Base-by-base conservation (phyloP, 2,797 vertebrate species). In the Alfaro cultratus region DNA sequence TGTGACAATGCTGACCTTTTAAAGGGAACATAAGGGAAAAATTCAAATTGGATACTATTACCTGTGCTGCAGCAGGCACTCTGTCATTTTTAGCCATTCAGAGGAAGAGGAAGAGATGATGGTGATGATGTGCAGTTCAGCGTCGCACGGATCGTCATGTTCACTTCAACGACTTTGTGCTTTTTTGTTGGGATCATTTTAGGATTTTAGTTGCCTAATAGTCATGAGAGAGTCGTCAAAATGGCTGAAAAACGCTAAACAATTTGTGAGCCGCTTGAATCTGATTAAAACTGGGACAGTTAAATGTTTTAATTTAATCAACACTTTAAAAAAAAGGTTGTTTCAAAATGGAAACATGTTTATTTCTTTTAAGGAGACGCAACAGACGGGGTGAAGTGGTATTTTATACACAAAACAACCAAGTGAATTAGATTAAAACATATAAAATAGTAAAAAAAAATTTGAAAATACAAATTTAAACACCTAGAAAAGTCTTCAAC, bases 1-100 rank as follows among this genome's bases (percentile, higher is more conserved):
- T 23, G 8, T 75, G 43, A 76, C 67, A n/a, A 45, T 7, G 6
- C 39, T 45, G 57, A 81, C 70, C 75, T 67, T 77, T 46, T 67
- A 29, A 57, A 31, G n/a, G 45, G 10, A 60, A 47, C 68, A 34
- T 15, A 78, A 73, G 29, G 29, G 43, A 76, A 78, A 6, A 75
- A 62, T 51, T 45, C 21, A 36, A 43, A 60, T 51, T 29, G 62
- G 49, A 73, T 4, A 29, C 10, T 45, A 67, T 67, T 76, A 34
- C 47, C 31, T 71, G 46, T 73, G 70, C 16, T 45, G 70, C 47
- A 51, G 23, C 26, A 12, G 53, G 53, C 26, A n/a, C 46, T 73
- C 16, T 11, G 26, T 36, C 60, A 74, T 47, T 72, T 76, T 31
- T 21, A 41, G 43, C n/a, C n/a, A 29, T 57, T 57, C 45, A 39